Evolutionary conservation across 2,888 invertebrate genomes (phyloP), one percentile per base, ranked within the genome.

Genomic region (Polyommatus icarus): DNA sequence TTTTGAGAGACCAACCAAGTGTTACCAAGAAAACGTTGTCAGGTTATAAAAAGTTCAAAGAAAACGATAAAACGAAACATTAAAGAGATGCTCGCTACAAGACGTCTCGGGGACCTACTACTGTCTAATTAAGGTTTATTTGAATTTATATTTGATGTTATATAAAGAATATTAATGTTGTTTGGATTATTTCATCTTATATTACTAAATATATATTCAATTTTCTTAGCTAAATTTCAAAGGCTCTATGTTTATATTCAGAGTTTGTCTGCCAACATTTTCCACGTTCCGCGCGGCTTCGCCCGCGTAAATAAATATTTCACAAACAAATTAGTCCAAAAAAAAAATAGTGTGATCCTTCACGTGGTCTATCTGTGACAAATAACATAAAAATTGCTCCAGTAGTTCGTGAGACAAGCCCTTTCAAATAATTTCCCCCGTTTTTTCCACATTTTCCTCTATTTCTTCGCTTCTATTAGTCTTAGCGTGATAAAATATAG

Each of bases 121-220:
- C 61, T 24, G 61, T 61, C 24, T 61, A 10, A 61, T 61, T 61
- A 61, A 61, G 61, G 61, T 61, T 61, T 61, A 61, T 61, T 61
- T 24, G 61, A 61, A 24, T 24, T 61, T 61, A 61, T 24, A 12
- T 61, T 61, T 61, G 61, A 61, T 20, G 61, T 24, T 59, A 46
- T 3, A 54, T 15, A 54, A 54, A 54, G 54, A 54, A 54, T 18
- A 54, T 54, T 54, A 54, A 54, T 54, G 54, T 5, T 54, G 54
- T 54, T 54, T 18, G 54, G 15, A 54, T 54, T 54, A 46, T 46
- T 12, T 46, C 46, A 46, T 46, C 46, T 46, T 10, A 54, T 18
- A 54, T 54, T 54, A 54, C 54, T 54, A 54, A 54, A 54, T 8
- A n/a, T 20, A 59, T 20, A 20, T 59, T 59, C 8, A 20, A 20